Evolutionary conservation across 2,797 vertebrate species (phyloP), one percentile per base, ranked within the genome.

Genomic region (Acanthopagrus latus): DNA sequence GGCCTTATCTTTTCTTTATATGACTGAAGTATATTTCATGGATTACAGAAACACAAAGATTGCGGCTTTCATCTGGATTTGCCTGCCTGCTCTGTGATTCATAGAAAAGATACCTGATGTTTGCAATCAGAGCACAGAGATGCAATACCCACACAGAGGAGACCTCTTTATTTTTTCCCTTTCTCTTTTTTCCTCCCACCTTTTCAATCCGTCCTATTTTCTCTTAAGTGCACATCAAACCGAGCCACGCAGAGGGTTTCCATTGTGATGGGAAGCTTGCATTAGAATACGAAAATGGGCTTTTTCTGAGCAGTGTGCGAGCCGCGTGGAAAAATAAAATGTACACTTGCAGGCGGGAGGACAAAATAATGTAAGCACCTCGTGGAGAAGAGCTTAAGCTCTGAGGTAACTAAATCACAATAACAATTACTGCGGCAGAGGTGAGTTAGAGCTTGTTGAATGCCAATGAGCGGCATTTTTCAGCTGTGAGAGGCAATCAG

Each of bases 151-250:
- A 14, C 50, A 63, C 59, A 60, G 47, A 41, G 38, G 27, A 74
- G 74, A 63, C 5, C 58, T 78, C 48, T 72, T 80, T 73, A 64
- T 82, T 86, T 71, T n/a, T 71, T 23, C 21, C 11, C 21, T 13
- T 56, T 33, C 7, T 8, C 7, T 33, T 33, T 33, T 80, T 73
- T 64, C 38, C 20, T 27, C 17, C 50, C 14, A 13, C 13, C 7
- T 68, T 75, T 83, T 73, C 23, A 82, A 29, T 54, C 56, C 23
- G 73, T 64, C 67, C 65, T 52, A 66, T 85, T 86, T 83, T 80
- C 71, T 27, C 73, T 68, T 77, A 87, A 89, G 74, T 86, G 82
- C 83, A 91, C 79, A 88, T 91, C 88, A 89, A 84, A 64, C 80
- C 18, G 20, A 79, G 70, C 58, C 70, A 65, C 76, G 52, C 67